These are phyloP conservation scores for Apotomis betuletana DNA, from an alignment of 2,888 invertebrate species.

Conservation along the genomic window DNA sequence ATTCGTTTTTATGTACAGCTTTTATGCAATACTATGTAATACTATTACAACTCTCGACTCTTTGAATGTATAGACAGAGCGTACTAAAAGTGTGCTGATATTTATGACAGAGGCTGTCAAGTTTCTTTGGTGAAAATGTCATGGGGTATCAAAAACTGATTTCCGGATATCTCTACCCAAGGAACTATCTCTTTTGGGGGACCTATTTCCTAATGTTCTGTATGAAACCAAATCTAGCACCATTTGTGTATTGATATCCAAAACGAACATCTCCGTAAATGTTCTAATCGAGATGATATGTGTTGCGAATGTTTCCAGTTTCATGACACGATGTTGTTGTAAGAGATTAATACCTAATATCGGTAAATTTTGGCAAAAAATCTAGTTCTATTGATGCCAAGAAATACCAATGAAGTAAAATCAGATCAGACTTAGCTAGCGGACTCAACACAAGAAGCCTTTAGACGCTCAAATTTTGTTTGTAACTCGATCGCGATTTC, in stretches of 20 bases:
- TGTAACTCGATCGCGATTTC: not conserved
- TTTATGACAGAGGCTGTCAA: not conserved
- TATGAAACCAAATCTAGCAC: slow-evolving; percentile 9
- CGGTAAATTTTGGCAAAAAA: not conserved
- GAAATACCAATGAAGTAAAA: not conserved
- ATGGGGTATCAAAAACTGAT: not conserved
- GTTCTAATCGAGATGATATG: not conserved
- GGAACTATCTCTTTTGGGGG: not conserved
- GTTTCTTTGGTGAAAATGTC: not conserved
- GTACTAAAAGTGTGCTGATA: too few relatives aligned
- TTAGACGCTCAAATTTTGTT: slow-evolving; percentile 9
- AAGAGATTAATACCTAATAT: not conserved
- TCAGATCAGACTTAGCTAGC: not conserved
- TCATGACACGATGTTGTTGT: not conserved
- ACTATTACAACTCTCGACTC: too few relatives aligned
- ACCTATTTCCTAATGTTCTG: not conserved
- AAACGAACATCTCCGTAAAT: not conserved
- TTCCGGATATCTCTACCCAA: slow-evolving; percentile 7
- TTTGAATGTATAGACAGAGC: too few relatives aligned
- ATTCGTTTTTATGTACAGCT: too few relatives aligned
- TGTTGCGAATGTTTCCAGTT: not conserved
- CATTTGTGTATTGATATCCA: slow-evolving; percentile 1
- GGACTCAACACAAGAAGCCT: not conserved
- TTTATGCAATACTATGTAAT: too few relatives aligned
- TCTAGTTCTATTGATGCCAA: not conserved